Evolutionary conservation across 2,888 invertebrate species (phyloP), one percentile per base, ranked within the genome.

Genomic region (Torymus auratus): DNA sequence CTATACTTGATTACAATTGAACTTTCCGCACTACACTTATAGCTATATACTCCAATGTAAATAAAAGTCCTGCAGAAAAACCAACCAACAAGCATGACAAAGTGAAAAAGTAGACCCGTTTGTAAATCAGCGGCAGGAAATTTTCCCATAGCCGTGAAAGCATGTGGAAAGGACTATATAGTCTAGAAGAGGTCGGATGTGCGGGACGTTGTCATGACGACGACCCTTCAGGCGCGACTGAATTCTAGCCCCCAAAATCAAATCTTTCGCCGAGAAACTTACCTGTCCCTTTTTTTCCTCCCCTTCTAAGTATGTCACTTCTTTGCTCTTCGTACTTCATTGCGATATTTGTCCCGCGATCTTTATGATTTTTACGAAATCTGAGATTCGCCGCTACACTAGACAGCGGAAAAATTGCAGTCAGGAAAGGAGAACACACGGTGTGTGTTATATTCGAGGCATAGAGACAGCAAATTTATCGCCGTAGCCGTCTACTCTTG

Each of bases 131-230:
- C 53, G 23, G 15, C n/a, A 13, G 1, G 50, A 64, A 62, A 62
- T 17, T 77, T 56, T 77, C 50, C 23, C 41, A n/a, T 20, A 60
- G 11, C 11, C 28, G 28, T 58, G 41, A 69, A 41, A 58, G 70
- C 13, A 13, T 12, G 69, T 14, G 60, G 11, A 13, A 28, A 23
- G 41, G 41, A 41, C 41, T 41, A 62, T 20, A 62, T 23, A 20
- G 17, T 5, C 15, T 10, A 17, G 28, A 7, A 12, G 41, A 81
- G 83, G 74, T 78, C 78, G 81, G 80, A 83, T 84, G 7, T 41
- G 5, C 80, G 84, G 86, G 85, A 86, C 85, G 88, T 88, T 87
- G 85, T 85, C 84, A 88, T 86, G 87, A 83, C 84, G 85, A 88
- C 86, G 78, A 84, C 80, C 83, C 82, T 78, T 72, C 83, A 28